These are phyloP conservation scores for Epinephelus cyanopodus DNA, from an alignment of 2,113 vertebrate genomes.

Conservation along the genomic window DNA sequence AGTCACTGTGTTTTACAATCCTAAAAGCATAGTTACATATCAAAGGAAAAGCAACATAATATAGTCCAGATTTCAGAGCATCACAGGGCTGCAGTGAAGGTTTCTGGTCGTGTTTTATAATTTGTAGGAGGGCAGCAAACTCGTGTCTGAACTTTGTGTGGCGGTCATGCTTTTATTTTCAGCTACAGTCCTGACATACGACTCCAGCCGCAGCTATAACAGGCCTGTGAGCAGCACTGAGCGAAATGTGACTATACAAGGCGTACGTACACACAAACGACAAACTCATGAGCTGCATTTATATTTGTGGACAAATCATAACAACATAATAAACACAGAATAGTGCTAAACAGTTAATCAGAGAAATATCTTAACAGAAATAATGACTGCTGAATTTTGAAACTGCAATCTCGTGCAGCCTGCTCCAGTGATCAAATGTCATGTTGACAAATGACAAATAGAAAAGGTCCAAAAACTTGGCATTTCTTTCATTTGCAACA, in stretches of 20 bases:
- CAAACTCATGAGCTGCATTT: background rate
- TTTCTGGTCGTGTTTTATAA: background rate
- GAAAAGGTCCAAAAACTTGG: background rate
- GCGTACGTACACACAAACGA: conserved; percentile 27
- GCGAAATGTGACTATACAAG: conserved; percentile 75
- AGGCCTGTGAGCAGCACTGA: conserved; percentile 53
- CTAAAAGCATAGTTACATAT: background rate
- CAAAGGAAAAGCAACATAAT: background rate
- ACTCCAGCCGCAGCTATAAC: conserved; percentile 73
- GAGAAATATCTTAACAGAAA: background rate
- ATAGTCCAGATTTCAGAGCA: background rate
- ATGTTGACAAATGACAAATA: background rate
- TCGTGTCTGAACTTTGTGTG: conserved; percentile 19
- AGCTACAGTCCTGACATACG: conserved; percentile 72
- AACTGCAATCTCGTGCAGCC: background rate
- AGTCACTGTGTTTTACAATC: background rate
- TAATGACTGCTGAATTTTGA: background rate
- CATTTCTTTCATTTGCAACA: background rate
- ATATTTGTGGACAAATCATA: background rate
- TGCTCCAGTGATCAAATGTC: background rate
- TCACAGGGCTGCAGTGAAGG: background rate
- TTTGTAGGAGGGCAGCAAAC: background rate
- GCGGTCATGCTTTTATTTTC: conserved; percentile 69
- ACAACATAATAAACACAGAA: background rate
- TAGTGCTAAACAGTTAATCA: background rate